A percentile compares a stretch with the other conserved stretches of the same genome.
Evolutionary conservation across 2,113 vertebrate genomes (phyloP).

Genomic region (Connochaetes taurinus): DNA sequence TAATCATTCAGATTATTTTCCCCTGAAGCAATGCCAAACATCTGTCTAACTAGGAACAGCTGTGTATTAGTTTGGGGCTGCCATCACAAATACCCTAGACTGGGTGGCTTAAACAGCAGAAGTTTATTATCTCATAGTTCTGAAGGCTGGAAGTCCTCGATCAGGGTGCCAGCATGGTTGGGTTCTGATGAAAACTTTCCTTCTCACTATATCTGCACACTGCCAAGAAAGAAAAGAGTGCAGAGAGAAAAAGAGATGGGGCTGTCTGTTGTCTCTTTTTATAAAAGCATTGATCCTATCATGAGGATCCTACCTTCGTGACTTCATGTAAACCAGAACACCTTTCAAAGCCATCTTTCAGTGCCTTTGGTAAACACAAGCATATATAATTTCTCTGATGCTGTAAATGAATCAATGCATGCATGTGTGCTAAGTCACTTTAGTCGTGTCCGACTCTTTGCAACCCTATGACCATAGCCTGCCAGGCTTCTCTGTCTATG

Average conservation of each 20-base stretch:
- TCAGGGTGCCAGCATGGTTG: not conserved
- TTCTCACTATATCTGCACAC: not conserved
- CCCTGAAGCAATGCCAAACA: conserved; percentile 56
- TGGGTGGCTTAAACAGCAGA: not conserved
- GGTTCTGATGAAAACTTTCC: not conserved
- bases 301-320: not conserved
- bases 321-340: not conserved
- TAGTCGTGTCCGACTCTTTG: fast-evolving
- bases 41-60: conserved; percentile 65
- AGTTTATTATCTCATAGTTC: not conserved
- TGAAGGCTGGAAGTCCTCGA: not conserved
- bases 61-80: conserved; percentile 40
- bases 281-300: not conserved
- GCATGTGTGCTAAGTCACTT: not conserved
- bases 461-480: not conserved
- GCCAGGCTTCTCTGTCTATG: not conserved
- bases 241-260: not conserved
- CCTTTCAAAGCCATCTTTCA: not conserved
- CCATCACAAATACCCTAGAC: conserved; percentile 36
- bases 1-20: conserved; percentile 58
- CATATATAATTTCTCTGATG: not conserved
- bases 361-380: not conserved
- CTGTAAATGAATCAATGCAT: not conserved
- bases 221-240: not conserved
- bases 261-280: not conserved